These are phyloP conservation scores for Sabatieria punctata DNA, from an alignment of 2,888 invertebrate genomes.

Conservation along the genomic window DNA sequence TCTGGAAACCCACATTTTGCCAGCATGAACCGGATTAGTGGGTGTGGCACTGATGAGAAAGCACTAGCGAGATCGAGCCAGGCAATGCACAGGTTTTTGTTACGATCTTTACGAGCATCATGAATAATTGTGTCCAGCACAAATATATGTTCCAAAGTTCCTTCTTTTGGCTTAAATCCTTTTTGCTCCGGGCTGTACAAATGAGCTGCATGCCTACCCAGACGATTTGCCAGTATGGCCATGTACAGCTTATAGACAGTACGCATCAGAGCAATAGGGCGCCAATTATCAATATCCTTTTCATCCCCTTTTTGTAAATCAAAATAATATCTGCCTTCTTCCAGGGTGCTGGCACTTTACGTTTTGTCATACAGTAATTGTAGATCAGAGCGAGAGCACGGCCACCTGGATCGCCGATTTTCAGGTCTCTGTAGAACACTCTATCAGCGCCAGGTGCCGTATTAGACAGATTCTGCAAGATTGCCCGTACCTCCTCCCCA, in stretches of 20 bases:
- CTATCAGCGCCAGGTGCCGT: slow-evolving; percentile 1
- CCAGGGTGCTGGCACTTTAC: slow-evolving; percentile 14
- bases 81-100: slow-evolving; percentile 17
- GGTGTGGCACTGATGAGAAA: too few relatives aligned
- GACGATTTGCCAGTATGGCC: too few relatives aligned
- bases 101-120: slow-evolving; percentile 6
- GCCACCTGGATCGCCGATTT: too few relatives aligned
- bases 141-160: slow-evolving; percentile 13
- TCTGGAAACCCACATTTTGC: too few relatives aligned
- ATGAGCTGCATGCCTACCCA: slow-evolving; percentile 16
- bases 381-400: too few relatives aligned
- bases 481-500: background rate
- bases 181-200: slow-evolving; percentile 22
- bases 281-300: slow-evolving; percentile 19
- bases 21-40: too few relatives aligned
- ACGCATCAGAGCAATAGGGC: slow-evolving; percentile 15
- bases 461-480: background rate
- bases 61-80: slow-evolving; percentile 28
- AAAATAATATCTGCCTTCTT: slow-evolving; percentile 14
- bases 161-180: slow-evolving; percentile 26
- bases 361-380: too few relatives aligned
- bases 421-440: slow-evolving; percentile 1
- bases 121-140: slow-evolving; percentile 10
- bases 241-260: slow-evolving; percentile 16
- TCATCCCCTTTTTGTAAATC: slow-evolving; percentile 19